Evolutionary conservation across 2,113 vertebrate genomes (phyloP), one percentile per base, ranked within the genome.

Genomic region (Heterotilapia buettikoferi): DNA sequence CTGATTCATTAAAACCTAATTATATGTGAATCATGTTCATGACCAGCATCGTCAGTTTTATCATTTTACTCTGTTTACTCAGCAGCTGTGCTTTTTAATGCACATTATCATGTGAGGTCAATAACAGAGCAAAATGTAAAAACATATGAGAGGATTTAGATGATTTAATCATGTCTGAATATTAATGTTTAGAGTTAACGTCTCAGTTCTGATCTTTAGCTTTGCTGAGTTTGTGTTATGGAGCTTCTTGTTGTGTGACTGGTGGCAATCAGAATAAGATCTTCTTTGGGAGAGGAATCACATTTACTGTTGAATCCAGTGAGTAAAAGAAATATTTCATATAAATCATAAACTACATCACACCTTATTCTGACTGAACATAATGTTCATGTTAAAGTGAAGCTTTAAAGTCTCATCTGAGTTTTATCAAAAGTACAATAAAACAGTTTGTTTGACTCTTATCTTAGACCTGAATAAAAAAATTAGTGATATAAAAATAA

Each of bases 241-340:
- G 3, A 7, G 11, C 29, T 19, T 85, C 21, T 26, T 80, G 24
- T 13, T 84, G 81, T 83, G 45, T 84, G 81, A 54, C 9, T 57
- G 1, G 0, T 88, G 0, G 1, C 2, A 9, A 0, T 50, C 33
- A 38, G 61, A 0, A 5, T 1, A 87, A 71, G 47, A 38, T 68
- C 1, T 13, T 79, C 2, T 85, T 90, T 88, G 83, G 56, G 21
- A 24, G 13, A 5, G 71, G 80, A 53, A 7, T 56, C 57, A 90
- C 76, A 66, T 16, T 85, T 9, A 90, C 6, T 8, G 9, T 82
- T 40, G 10, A 66, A 26, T 5, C 78, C 14, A 21, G 86, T 82
- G 6, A 87, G 88, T 45, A 3, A 3, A 2, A 45, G 0, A 53
- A 24, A 16, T 10, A n/a, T n/a, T 33, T 38, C 3, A 12, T 7